Conservation (phyloP, 2,113 vertebrate genomes). For the Pollimyrus isidori region DNA sequence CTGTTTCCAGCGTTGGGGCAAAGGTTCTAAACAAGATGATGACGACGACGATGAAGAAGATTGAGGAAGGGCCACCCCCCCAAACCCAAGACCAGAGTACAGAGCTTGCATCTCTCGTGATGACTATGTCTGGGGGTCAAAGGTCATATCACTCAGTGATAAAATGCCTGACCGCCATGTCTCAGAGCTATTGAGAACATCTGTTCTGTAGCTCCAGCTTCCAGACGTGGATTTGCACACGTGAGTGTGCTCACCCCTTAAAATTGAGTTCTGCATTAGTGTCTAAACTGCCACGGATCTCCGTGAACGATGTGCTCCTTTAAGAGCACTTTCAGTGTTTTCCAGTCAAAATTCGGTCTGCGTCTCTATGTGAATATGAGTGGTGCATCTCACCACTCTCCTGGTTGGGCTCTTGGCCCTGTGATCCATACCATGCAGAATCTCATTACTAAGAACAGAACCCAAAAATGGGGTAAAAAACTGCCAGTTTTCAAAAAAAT, state of each 20-base stretch:
- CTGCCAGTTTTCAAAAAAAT: not conserved
- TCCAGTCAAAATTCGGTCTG: not conserved
- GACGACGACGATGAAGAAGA: slow-evolving; percentile 84
- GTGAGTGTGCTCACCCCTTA: slow-evolving; percentile 15
- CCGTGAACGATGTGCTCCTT: slow-evolving; percentile 28
- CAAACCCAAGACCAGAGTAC: not conserved
- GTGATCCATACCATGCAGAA: not conserved
- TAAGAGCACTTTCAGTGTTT: slow-evolving; percentile 21
- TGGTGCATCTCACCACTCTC: not conserved
- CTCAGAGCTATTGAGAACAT: slow-evolving; percentile 9
- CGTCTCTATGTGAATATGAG: not conserved
- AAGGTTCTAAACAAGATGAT: slow-evolving; percentile 82
- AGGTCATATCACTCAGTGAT: not conserved
- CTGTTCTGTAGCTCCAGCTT: not conserved
- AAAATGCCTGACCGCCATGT: not conserved
- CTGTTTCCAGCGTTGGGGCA: slow-evolving; percentile 89
- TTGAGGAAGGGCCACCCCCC: slow-evolving; percentile 25
- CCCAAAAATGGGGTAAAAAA: not conserved
- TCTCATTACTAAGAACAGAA: not conserved
- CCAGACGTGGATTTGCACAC: not conserved
- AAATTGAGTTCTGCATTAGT: slow-evolving; percentile 47
- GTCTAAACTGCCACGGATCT: slow-evolving; percentile 42
- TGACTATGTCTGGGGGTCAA: not conserved
- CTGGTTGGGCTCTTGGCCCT: not conserved
- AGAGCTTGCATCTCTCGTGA: not conserved